Evolutionary conservation across 2,888 invertebrate species (phyloP), one percentile per base, ranked within the genome.

Genomic region (Bombylius major): DNA sequence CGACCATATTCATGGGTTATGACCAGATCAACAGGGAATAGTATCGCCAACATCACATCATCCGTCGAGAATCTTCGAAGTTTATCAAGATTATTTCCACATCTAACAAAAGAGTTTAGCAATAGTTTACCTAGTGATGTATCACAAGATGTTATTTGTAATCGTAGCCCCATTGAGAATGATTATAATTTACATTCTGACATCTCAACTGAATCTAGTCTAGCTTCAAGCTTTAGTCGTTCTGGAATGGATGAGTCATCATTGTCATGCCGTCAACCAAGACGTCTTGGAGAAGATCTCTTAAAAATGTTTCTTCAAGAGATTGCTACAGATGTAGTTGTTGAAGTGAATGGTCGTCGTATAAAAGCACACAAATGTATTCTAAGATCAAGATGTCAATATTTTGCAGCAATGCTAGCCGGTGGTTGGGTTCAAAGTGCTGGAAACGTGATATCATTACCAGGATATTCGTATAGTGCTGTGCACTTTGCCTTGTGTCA

Each of bases 351-450:
- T 47, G 91, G 89, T 1, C 80, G 86, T 52, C 81, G 87, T 53
- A 84, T 95, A 52, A 86, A 86, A 68, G 94, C 94, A 3, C 94
- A 94, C 70, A 91, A 91, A 73, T 94, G 94, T 70, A 90, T 96
- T 66, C 76, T 96, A 59, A 87, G 91, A 53, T 92, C 93, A 12
- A 67, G 95, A 55, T 95, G 94, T 69, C 90, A 89, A 69, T 95
- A 94, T 72, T 96, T 96, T 73, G 91, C 92, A 9, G 92, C 89
- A 23, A 86, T 94, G 74, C 73, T 95, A 36, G 89, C 89, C 62
- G 93, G 92, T 3, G 86, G 87, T 57, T 90, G 89, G 82, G 82
- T 87, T 34, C 89, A 91, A 67, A 82, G 79, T 66, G 82, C 84
- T 56, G 86, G 87, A 47, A 88, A 91, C 69, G 82, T 89, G 5